Evolutionary conservation across 2,888 invertebrate genomes (phyloP).

Genomic region (Aspidapion aeneum): DNA sequence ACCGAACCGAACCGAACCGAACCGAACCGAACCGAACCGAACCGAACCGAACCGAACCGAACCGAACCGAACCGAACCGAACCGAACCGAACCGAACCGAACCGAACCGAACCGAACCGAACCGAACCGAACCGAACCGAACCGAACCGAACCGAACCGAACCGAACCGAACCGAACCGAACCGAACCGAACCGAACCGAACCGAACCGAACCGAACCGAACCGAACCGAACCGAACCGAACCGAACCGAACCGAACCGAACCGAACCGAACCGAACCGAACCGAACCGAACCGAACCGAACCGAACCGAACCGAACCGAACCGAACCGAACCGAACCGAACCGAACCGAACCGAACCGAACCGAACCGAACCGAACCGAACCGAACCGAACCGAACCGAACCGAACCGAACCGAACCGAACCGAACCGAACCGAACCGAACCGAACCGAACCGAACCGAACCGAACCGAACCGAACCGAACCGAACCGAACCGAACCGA

Average conservation of each 20-base stretch:
- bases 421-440: conserved; percentile 15
- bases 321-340: conserved; percentile 4
- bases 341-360: conserved; percentile 4
- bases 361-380: conserved; percentile 4
- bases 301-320: conserved; percentile 4
- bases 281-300: conserved; percentile 4
- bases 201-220: conserved; percentile 4
- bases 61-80: not conserved
- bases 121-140: conserved; percentile 3
- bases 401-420: conserved; percentile 12
- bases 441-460: conserved; percentile 11
- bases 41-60: not conserved
- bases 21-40: not conserved
- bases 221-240: conserved; percentile 3
- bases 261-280: conserved; percentile 4
- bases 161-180: conserved; percentile 4
- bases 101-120: conserved; percentile 3
- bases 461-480: conserved; percentile 4
- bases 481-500: conserved; percentile 4
- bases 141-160: conserved; percentile 4
- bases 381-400: conserved; percentile 4
- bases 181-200: conserved; percentile 4
- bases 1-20: not conserved
- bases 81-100: conserved; percentile 4
- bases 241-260: conserved; percentile 4